These are phyloP conservation scores for Nanorana parkeri DNA, from an alignment of 2,113 vertebrate genomes.

Conservation along the genomic window DNA sequence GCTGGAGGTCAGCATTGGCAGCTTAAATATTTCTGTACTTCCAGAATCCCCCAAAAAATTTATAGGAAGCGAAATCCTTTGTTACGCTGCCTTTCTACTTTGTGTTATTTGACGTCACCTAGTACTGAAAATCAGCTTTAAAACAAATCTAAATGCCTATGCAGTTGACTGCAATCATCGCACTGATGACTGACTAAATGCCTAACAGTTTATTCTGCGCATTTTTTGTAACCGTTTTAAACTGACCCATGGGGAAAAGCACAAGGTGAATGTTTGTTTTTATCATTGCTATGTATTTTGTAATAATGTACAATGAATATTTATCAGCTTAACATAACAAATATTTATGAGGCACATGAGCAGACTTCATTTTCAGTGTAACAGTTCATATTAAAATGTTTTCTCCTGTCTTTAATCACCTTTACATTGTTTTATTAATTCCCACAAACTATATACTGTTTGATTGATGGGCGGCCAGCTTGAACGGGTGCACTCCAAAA, in stretches of 20 bases:
- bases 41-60: too few species aligned
- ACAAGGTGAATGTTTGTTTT: background rate
- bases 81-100: too few species aligned
- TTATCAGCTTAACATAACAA: background rate
- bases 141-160: too few species aligned
- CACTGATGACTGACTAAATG: too few species aligned
- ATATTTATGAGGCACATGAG: background rate
- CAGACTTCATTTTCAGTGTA: background rate
- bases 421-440: slow-evolving; percentile 53
- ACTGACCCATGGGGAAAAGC: background rate
- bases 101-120: too few species aligned
- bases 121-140: too few species aligned
- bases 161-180: background rate
- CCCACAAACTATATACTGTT: slow-evolving; percentile 58
- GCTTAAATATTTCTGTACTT: too few species aligned
- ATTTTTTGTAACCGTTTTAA: slow-evolving; percentile 10
- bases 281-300: background rate
- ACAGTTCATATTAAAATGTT: slow-evolving; percentile 41
- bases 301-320: background rate
- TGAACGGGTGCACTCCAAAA: slow-evolving; percentile 78
- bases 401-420: slow-evolving; percentile 43
- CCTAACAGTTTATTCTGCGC: background rate
- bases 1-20: too few species aligned
- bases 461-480: slow-evolving; percentile 86
- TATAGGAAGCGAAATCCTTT: too few species aligned